phyloP scores from a whole-genome alignment of 2,888 invertebrate species.

The Napeogenes inachia region DNA sequence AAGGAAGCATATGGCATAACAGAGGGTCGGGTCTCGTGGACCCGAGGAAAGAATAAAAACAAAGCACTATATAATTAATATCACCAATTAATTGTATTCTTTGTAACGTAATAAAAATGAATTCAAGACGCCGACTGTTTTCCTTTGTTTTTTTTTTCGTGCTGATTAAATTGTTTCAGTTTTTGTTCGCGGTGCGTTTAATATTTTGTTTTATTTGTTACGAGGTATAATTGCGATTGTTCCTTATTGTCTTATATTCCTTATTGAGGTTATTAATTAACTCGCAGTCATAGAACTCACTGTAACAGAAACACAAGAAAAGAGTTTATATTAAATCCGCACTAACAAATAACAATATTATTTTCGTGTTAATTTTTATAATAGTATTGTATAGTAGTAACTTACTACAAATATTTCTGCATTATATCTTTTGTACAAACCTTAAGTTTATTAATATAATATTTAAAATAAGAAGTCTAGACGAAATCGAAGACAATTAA shows the following conservation, averaged over 20 bases:
- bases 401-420: no score
- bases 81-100: conserved; percentile 66
- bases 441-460: not conserved
- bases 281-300: not conserved
- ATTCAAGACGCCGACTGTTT: conserved; percentile 34
- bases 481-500: conserved; percentile 57
- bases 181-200: conserved; percentile 38
- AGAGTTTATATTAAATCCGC: not conserved
- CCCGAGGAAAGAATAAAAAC: conserved; percentile 47
- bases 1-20: conserved; percentile 49
- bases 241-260: conserved; percentile 24
- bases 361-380: no score
- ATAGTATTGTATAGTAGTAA: no score
- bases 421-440: no score
- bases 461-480: not conserved
- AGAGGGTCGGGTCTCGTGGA: conserved; percentile 36
- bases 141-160: conserved; percentile 39
- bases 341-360: no score
- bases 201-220: conserved; percentile 28
- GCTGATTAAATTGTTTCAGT: conserved; percentile 37
- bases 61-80: conserved; percentile 70
- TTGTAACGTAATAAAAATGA: conserved; percentile 48
- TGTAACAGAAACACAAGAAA: not conserved
- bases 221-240: conserved; percentile 19
- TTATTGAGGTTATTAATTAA: conserved; percentile 8